Conservation (phyloP, 1,140 invertebrate species). For the Sycobia sp. region DNA sequence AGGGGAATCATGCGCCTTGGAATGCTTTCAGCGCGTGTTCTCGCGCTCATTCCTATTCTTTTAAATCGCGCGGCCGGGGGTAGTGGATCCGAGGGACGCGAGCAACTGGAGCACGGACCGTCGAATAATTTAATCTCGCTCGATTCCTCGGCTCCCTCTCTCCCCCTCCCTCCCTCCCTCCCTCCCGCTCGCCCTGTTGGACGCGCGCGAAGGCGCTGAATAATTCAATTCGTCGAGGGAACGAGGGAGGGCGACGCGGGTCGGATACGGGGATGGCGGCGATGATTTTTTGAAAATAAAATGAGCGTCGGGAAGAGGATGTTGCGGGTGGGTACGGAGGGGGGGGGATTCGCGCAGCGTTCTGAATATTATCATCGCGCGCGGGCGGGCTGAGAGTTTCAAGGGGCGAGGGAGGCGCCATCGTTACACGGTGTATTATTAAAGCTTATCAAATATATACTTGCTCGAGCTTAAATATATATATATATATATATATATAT, state of each 20-base stretch:
- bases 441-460: too few relatives aligned
- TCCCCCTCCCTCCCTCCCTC: too few relatives aligned
- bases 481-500: too few relatives aligned
- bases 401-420: too few relatives aligned
- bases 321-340: background rate
- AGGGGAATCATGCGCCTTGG: conserved; percentile 51
- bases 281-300: too few relatives aligned
- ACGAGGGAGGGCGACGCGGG: background rate
- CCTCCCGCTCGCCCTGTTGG: too few relatives aligned
- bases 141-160: too few relatives aligned
- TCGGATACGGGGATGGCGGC: background rate
- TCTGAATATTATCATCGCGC: too few relatives aligned
- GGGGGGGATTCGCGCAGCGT: background rate
- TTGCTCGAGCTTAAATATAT: too few relatives aligned
- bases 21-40: conserved; percentile 37
- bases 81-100: background rate
- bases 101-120: background rate
- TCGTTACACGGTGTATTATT: too few relatives aligned
- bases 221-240: background rate
- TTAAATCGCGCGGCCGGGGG: conserved; percentile 45
- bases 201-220: background rate
- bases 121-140: background rate
- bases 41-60: conserved; percentile 31
- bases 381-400: too few relatives aligned
- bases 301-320: background rate